Base-by-base conservation (phyloP, 2,888 invertebrate species). In the Hirtodrosophila confusa region DNA sequence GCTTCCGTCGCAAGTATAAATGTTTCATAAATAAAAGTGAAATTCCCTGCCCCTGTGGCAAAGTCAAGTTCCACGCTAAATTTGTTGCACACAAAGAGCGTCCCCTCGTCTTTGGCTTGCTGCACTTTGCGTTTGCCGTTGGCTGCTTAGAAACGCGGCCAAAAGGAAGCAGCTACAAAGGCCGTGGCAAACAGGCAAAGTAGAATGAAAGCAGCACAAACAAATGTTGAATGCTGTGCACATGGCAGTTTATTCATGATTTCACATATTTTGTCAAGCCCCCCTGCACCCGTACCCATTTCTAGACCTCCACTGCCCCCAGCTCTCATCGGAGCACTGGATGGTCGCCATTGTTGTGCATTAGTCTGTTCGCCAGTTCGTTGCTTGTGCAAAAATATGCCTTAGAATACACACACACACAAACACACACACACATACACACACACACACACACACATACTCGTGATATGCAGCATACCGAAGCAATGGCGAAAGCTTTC, bases 221-320 rank as follows among this genome's bases (percentile, higher is more conserved):
- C 60, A 64, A 72, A 71, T 75, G 68, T 65, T 78, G 80, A 86
- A 80, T 78, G 85, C 69, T 88, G 82, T 85, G 87, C 84, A 87
- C 88, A 88, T 88, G 84, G 87, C 88, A 85, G 78, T 88, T 85
- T 85, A 85, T 85, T 88, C 84, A 85, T 88, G 88, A 85, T 88
- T 88, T 88, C 88, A 84, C 82, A 85, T 88, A 88, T 88, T 80
- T 88, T 61, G 73, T 71, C 63, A 61, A 56, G 40, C 47, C 45
- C n/a, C 9, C 11, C 9, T 24, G 3, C 12, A 24, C 23, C 41
- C 8, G 3, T 31, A 31, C 2, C 12, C 37, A 10, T 11, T 36
- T 7, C 37, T 36, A n/a, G 23, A 43, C 40, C 45, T 61, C 23
- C 35, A 33, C 37, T 41, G 29, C 39, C 33, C 31, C 5, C 27